Evolutionary conservation across 2,888 invertebrate species (phyloP), one percentile per base, ranked within the genome.

Genomic region (Caenorhabditis angaria): DNA sequence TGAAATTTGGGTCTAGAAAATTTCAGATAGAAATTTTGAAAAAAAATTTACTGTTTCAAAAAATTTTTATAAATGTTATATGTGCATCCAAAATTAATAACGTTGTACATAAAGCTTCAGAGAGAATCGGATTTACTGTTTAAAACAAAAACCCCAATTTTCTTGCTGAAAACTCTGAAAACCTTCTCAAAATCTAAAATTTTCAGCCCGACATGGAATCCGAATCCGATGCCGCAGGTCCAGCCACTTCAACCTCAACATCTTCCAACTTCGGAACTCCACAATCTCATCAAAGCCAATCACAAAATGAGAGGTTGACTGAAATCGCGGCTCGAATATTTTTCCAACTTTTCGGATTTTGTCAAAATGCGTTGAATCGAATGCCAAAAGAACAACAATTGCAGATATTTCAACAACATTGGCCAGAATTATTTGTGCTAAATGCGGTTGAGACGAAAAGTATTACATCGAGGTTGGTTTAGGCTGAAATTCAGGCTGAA

Each of bases 291-390:
- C 28, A n/a, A n/a, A n/a, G n/a, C n/a, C n/a, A n/a, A n/a, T n/a
- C n/a, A 41, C 41, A 35, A 14, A 56, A 5, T 0, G 63, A 76
- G 6, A 50, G 65, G 14, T 56, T 76, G 18, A 48, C 76, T 22
- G 69, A 72, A 48, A 66, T 70, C 1, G 66, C 80, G 0, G 80
- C 80, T 4, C 53, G 80, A 27, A 41, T 76, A n/a, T 80, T 80
- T 61, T 77, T 80, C 56, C 68, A 72, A 28, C 69, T 76, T 28
- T 60, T 80, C 50, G 65, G 69, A 28, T 73, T 53, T 53, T 73
- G 73, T 59, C 75, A 80, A 27, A 68, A 66, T 29, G 47, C 77
- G 1, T 48, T 79, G 48, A 70, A 48, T 47, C 64, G 68, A 35
- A n/a, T 76, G 53, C 71, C 80, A 10, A 28, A 35, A 25, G 72